phyloP scores from a whole-genome alignment of 2,888 invertebrate genomes.

The Trissoscelio sp. region DNA sequence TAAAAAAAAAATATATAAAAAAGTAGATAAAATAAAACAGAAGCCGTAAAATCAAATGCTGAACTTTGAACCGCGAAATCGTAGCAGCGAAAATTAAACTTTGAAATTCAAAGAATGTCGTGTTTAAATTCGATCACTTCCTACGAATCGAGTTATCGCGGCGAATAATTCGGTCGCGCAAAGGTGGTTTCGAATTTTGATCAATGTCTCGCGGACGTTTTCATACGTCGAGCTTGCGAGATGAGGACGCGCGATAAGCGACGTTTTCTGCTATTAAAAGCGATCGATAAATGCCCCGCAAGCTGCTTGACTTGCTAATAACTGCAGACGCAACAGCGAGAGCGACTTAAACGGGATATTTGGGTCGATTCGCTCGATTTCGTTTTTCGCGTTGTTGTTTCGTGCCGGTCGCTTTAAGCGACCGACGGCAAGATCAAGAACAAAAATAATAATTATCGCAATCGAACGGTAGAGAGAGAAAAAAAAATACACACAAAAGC shows the following conservation, averaged over 20 bases:
- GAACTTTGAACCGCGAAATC: conserved; percentile 22
- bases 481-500: conserved; percentile 5
- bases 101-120: not conserved
- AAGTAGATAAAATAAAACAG: not conserved
- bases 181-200: conserved; percentile 35
- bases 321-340: conserved; percentile 59
- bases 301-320: conserved; percentile 68
- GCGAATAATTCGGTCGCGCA: conserved; percentile 29
- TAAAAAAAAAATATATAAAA: not conserved
- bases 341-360: conserved; percentile 60
- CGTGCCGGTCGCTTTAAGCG: conserved; percentile 42
- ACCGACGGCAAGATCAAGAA: conserved; percentile 45
- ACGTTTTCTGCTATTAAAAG: conserved; percentile 54
- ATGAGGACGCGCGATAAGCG: conserved; percentile 62
- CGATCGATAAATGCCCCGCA: conserved; percentile 65
- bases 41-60: not conserved
- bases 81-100: conserved; percentile 11
- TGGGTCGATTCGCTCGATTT: conserved; percentile 64
- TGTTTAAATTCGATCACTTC: not conserved
- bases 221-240: conserved; percentile 50
- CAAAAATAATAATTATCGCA: conserved; percentile 54
- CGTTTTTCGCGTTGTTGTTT: conserved; percentile 50
- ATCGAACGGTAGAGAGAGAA: not conserved
- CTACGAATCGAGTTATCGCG: conserved; percentile 2
- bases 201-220: conserved; percentile 36